These are phyloP conservation scores for Eutolmus rufibarbis DNA, from an alignment of 2,888 invertebrate genomes.

Conservation along the genomic window DNA sequence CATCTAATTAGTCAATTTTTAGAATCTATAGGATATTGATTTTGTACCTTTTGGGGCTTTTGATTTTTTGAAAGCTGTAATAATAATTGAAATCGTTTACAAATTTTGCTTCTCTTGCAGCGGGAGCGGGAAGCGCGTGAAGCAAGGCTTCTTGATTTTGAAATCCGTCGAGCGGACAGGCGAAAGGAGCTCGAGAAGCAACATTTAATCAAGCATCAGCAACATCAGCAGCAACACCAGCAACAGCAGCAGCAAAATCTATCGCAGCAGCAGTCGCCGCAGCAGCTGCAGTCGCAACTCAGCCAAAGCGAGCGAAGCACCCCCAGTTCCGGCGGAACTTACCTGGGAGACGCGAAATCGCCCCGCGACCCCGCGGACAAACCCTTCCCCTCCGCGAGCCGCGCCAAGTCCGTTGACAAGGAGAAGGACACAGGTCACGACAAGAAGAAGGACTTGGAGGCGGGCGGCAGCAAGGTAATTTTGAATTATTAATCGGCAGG, in stretches of 20 bases:
- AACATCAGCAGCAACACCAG: conserved; percentile 47
- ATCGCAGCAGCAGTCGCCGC: conserved; percentile 49
- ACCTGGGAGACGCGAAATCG: conserved; percentile 48
- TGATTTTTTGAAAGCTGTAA: too few relatives aligned
- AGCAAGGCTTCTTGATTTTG: conserved; percentile 62
- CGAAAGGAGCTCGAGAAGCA: conserved; percentile 58
- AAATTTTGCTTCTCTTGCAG: conserved; percentile 49
- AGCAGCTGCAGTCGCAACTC: conserved; percentile 31
- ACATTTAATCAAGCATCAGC: conserved; percentile 51
- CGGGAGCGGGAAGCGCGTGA: conserved; percentile 62
- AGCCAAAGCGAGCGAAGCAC: conserved; percentile 52
- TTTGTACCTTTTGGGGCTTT: too few relatives aligned
- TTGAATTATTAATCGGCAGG: neutral
- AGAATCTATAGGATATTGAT: too few relatives aligned
- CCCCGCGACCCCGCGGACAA: conserved; percentile 48
- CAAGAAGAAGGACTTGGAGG: conserved; percentile 46
- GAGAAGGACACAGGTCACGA: conserved; percentile 46
- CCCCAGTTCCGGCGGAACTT: conserved; percentile 51
- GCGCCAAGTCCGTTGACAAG: conserved; percentile 32
- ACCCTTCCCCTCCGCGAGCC: conserved; percentile 50
- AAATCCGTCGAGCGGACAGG: conserved; percentile 61
- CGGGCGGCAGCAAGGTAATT: conserved; percentile 42
- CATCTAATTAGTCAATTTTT: too few relatives aligned
- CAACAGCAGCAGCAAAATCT: conserved; percentile 9
- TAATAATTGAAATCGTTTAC: neutral